Evolutionary conservation across 2,797 vertebrate species (phyloP), one percentile per base, ranked within the genome.

Genomic region (Craterocephalus amniculus): DNA sequence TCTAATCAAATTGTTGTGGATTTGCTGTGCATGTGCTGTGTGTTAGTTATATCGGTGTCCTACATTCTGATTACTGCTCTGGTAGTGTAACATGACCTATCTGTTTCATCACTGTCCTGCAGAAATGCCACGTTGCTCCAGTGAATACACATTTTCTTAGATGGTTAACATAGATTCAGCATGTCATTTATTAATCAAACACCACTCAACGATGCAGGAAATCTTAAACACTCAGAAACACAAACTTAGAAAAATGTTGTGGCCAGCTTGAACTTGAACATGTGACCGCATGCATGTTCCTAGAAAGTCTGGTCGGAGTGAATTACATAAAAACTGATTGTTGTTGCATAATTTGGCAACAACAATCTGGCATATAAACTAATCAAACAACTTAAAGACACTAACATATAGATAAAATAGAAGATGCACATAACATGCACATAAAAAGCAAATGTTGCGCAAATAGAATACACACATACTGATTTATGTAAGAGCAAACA

Each of bases 251-350:
- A 18, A 49, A 22, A 48, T 43, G 40, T 16, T 18, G 16, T 43
- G 40, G 18, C 40, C 40, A 43, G 3, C 40, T 43, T 20, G 1
- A 20, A 18, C 38, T 10, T 29, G 40, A 43, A 48, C 59, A n/a
- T 20, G 4, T 16, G 22, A 35, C 32, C 49, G 14, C 49, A 52
- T 27, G 14, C 49, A 52, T 27, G 49, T 36, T 24, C 58, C 69
- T 64, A 51, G 45, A 18, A 45, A 63, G 9, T 27, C 8, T 31
- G 22, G 71, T 58, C 61, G 45, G 13, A 43, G 4, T 22, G 2
- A 64, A 60, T 18, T 7, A 14, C 62, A 59, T 29, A 20, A 13
- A 35, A 52, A 59, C 24, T 55, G 29, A 67, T 64, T 45, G 71
- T 24, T 67, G 2, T 5, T 29, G 5, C 14, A 40, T 29, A 27